These are phyloP conservation scores for Geodia barretti DNA, from an alignment of 37 sponge, comb jelly and placozoan species.

Conservation along the genomic window DNA sequence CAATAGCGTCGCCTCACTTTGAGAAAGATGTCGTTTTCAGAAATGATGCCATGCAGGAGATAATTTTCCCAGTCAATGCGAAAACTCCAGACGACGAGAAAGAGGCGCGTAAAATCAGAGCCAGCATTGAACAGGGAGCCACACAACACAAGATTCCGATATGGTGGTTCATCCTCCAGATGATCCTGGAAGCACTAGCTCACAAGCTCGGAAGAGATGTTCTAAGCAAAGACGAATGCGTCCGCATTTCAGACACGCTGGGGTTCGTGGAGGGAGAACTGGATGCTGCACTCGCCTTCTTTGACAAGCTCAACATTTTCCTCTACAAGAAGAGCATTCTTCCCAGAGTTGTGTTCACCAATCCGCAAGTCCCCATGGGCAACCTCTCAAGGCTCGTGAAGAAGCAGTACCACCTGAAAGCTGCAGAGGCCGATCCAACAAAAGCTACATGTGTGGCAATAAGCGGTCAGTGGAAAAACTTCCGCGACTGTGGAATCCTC, in stretches of 20 bases:
- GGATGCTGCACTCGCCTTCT: not conserved
- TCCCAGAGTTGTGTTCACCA: not conserved
- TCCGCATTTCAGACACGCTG: not conserved
- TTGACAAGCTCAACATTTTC: not conserved
- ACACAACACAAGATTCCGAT: not conserved
- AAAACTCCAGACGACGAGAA: not conserved
- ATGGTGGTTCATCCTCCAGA: not conserved
- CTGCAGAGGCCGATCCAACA: too few relatives aligned
- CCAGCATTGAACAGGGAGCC: not conserved
- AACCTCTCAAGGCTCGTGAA: not conserved
- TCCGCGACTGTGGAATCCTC: not conserved
- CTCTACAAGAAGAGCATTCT: not conserved
- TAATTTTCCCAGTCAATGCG: conserved; percentile 1
- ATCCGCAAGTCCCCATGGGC: not conserved
- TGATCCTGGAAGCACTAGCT: not conserved
- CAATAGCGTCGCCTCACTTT: too few relatives aligned
- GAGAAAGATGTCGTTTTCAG: too few relatives aligned
- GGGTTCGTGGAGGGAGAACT: not conserved
- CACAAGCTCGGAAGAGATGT: not conserved
- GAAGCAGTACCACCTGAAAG: not conserved
- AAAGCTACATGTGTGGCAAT: too few relatives aligned
- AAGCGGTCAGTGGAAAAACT: not conserved
- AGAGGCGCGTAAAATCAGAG: not conserved
- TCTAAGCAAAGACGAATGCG: not conserved
- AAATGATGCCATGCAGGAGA: too few relatives aligned